These are phyloP conservation scores for Agonum fuliginosum DNA, from an alignment of 2,888 invertebrate genomes.

Conservation along the genomic window DNA sequence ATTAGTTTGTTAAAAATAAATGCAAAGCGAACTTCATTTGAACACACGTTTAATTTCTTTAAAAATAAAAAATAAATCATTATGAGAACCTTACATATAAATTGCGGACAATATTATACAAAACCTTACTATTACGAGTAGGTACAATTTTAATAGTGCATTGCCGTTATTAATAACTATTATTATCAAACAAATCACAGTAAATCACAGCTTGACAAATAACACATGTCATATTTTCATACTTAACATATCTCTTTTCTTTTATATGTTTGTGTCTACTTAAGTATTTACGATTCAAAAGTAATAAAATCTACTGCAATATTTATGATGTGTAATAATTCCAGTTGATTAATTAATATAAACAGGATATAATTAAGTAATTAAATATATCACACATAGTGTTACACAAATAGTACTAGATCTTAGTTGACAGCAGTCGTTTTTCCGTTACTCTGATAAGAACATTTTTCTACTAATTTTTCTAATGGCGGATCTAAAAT, in stretches of 20 bases:
- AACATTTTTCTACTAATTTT: constrained; percentile 4
- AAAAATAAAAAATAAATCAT: too few species aligned
- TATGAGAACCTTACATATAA: too few species aligned
- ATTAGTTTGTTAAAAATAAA: too few species aligned
- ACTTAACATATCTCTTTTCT: too few species aligned
- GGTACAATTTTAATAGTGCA: too few species aligned
- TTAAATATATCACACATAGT: constrained; percentile 31
- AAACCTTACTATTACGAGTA: too few species aligned
- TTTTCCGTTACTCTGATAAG: constrained; percentile 20
- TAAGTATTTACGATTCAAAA: neutral
- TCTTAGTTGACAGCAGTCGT: constrained; percentile 40
- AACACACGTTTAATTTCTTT: too few species aligned
- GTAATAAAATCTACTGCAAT: constrained; percentile 19
- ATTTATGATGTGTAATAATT: constrained; percentile 37
- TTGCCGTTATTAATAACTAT: too few species aligned
- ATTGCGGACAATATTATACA: too few species aligned
- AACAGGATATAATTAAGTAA: constrained; percentile 48
- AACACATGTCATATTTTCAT: constrained; percentile 13
- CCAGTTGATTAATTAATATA: constrained; percentile 45
- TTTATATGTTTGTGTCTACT: constrained; percentile 2
- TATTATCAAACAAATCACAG: too few species aligned
- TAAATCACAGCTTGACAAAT: too few species aligned
- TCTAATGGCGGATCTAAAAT: neutral
- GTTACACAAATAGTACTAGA: neutral
- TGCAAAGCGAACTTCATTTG: too few species aligned